Conservation (phyloP, 1,140 invertebrate species). For the Leguminivora glycinivorella region DNA sequence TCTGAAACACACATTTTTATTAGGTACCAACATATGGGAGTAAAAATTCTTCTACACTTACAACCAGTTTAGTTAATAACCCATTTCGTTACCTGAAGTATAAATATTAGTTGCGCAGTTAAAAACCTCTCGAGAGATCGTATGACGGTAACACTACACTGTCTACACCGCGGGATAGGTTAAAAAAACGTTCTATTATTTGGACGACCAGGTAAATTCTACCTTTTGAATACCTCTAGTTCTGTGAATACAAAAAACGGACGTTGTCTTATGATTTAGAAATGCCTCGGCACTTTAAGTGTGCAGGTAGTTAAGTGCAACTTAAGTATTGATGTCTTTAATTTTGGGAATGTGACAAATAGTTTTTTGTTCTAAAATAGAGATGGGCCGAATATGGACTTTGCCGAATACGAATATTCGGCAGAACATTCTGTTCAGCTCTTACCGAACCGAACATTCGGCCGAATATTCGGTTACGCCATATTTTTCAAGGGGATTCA, state of each 20-base stretch:
- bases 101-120: slow-evolving; percentile 15
- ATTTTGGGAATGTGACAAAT: slow-evolving; percentile 2
- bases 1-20: background rate
- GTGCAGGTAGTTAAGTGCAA: slow-evolving; percentile 19
- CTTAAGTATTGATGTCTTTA: slow-evolving; percentile 9
- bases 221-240: slow-evolving; percentile 45
- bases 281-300: background rate
- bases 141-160: slow-evolving; percentile 42
- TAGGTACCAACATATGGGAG: background rate
- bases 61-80: slow-evolving; percentile 18
- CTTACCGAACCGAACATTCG: too few relatives aligned
- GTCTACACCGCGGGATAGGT: slow-evolving; percentile 33
- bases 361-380: background rate
- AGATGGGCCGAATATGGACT: too few relatives aligned
- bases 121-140: slow-evolving; percentile 32
- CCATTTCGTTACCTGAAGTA: slow-evolving; percentile 19
- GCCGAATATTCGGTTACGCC: too few relatives aligned
- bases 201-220: slow-evolving; percentile 50
- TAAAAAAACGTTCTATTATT: slow-evolving; percentile 48
- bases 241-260: slow-evolving; percentile 41
- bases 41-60: slow-evolving; percentile 9
- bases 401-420: too few relatives aligned
- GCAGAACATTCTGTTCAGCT: too few relatives aligned
- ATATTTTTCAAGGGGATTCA: too few relatives aligned
- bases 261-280: slow-evolving; percentile 20